Evolutionary conservation across 2,797 vertebrate genomes (phyloP), one percentile per base, ranked within the genome.

Genomic region (Florisuga fusca): DNA sequence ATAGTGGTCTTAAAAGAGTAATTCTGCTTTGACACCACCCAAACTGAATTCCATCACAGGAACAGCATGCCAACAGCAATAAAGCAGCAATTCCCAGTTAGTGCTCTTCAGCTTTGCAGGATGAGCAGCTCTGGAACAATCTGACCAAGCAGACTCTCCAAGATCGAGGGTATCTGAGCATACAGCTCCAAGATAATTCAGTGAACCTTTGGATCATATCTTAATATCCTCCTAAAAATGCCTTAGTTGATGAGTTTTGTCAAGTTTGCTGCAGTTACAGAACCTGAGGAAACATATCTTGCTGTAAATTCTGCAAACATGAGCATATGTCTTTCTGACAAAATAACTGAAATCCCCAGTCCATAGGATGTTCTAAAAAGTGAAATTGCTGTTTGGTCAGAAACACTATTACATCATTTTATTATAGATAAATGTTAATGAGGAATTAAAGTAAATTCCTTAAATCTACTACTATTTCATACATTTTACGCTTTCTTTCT

Each of bases 381-480:
- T 18, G 5, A 48, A 43, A 16, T 7, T 5, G 66, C 4, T 12
- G 80, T 80, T 79, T 78, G n/a, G 10, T 9, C 33, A 66, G 27
- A 15, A 76, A 62, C 53, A 43, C 31, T 45, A 75, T 16, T 58
- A 5, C 57, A 62, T 48, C 7, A 19, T 73, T 62, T 46, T 46
- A 36, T 58, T 81, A 51, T 12, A 66, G 1, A 16, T 18, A 0
- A 81, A 51, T 54, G 62, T 45, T 1, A 0, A 0, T 4, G n/a
- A 59, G 19, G 3, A 71, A 61, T 64, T 54, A 26, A 61, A 73
- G 29, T 68, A 50, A 67, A 71, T 94, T 81, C 19, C 83, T 58
- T 64, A 4, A 21, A 45, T 61, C 53, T 72, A 6, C 17, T 84
- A 8, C 34, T 73, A 18, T 11, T 4, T 69, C 43, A 75, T 23